Evolutionary conservation across 1,140 invertebrate genomes (phyloP).

Genomic region (Pseudomyrmex pallidus): DNA sequence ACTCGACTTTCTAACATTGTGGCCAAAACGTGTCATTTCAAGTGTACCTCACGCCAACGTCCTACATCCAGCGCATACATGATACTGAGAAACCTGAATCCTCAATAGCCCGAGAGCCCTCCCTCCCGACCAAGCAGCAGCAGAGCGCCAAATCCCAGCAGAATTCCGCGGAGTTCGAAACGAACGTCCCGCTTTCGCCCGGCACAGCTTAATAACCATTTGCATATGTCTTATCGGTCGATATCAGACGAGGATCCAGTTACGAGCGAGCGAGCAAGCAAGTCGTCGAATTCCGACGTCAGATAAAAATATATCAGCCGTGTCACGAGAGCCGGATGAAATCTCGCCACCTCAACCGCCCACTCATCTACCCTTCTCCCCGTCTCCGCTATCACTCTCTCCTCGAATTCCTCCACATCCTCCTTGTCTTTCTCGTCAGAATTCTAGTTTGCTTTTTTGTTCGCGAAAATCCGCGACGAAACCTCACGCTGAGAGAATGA

Average conservation of each 20-base stretch:
- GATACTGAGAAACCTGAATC: neutral
- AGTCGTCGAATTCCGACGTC: constrained; percentile 29
- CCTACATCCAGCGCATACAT: neutral
- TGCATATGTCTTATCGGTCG: constrained; percentile 28
- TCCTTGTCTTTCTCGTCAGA: constrained; percentile 14
- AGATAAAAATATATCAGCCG: constrained; percentile 57
- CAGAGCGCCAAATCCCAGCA: neutral
- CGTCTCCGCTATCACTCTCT: neutral
- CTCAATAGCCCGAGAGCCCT: neutral
- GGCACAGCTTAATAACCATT: constrained; percentile 26
- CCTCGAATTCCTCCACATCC: neutral
- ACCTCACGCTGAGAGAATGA: neutral
- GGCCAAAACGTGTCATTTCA: neutral
- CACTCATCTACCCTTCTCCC: neutral
- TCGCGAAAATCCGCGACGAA: constrained; percentile 45
- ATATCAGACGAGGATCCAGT: constrained; percentile 7
- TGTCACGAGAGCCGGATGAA: constrained; percentile 51
- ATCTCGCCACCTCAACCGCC: constrained; percentile 27
- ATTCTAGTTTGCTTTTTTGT: constrained; percentile 35
- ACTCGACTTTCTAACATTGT: constrained; percentile 4
- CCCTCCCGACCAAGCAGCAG: neutral
- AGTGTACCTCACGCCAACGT: neutral
- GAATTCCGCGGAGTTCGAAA: neutral
- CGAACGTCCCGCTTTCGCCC: neutral
- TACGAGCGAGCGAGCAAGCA: neutral